Evolutionary conservation across 2,113 vertebrate genomes (phyloP).

Genomic region (Xenopus tropicalis): UCB_Xtro_10.0 CM004447.2:131535501-131536000

Average conservation of each 20-base stretch:
- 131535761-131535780: constrained; percentile 62
- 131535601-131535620: too few species aligned
- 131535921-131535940: constrained; percentile 62
- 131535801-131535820: constrained; percentile 65
- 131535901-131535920: too few species aligned
- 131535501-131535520: too few species aligned
- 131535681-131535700: too few species aligned
- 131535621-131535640: too few species aligned
- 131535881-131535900: constrained; percentile 56
- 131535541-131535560: too few species aligned
- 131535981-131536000: constrained; percentile 4
- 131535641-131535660: too few species aligned
- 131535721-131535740: constrained; percentile 56
- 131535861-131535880: constrained; percentile 67
- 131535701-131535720: too few species aligned
- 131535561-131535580: too few species aligned
- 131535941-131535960: constrained; percentile 56
- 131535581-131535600: too few species aligned
- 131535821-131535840: constrained; percentile 51
- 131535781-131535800: constrained; percentile 66
- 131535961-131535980: constrained; percentile 70
- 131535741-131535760: constrained; percentile 65
- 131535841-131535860: not conserved
- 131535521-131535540: too few species aligned
- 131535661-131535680: too few species aligned